Percentiles rank a stretch among this genome's conserved stretches.
These are phyloP conservation scores for Anniella stebbinsi DNA, from an alignment of 2,797 vertebrate genomes.

Conservation along the genomic window DNA sequence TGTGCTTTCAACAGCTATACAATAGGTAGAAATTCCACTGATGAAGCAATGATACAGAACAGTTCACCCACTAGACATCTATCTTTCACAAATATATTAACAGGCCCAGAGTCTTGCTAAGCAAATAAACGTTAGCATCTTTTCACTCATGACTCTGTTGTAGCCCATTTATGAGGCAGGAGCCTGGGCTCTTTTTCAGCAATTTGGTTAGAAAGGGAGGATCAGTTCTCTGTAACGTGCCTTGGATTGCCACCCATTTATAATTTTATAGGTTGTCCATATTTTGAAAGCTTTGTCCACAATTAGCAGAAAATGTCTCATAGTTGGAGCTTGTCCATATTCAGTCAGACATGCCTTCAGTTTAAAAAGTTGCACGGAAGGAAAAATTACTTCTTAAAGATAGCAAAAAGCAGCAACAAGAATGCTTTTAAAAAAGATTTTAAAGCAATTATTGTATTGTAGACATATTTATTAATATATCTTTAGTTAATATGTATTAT, in stretches of 20 bases:
- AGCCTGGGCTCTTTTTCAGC: background rate
- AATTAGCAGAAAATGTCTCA: background rate
- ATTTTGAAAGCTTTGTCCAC: background rate
- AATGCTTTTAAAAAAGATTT: background rate
- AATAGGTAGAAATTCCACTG: background rate
- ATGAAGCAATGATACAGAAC: background rate
- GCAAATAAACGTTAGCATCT: background rate
- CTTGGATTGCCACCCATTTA: background rate
- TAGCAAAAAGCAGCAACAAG: background rate
- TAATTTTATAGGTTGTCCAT: background rate
- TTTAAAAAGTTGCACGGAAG: background rate
- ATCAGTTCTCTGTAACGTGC: background rate
- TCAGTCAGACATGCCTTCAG: background rate
- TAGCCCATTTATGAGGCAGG: background rate
- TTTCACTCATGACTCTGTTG: background rate
- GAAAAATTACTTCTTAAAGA: background rate
- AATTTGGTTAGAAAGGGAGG: background rate
- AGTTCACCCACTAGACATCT: background rate
- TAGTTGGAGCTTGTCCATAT: background rate
- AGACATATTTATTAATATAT: background rate
- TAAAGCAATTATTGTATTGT: background rate
- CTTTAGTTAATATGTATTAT: background rate
- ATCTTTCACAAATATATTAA: background rate
- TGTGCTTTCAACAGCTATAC: background rate
- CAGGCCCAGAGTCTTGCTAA: background rate